Base-by-base conservation (phyloP, 2,113 vertebrate genomes). In the Nansenia antarctica region DNA sequence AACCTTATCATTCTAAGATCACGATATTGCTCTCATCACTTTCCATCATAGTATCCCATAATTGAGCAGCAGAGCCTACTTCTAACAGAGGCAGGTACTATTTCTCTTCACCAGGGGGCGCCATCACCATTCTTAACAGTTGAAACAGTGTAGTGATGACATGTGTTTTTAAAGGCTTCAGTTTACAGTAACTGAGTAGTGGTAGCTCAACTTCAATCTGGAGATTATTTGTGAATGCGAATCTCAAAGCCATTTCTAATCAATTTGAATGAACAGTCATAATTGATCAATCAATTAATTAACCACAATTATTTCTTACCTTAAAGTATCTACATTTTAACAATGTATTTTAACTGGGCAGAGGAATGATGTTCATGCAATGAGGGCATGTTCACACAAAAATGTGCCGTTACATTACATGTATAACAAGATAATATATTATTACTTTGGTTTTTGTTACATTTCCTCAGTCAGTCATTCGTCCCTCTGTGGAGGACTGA, bases 61-160 rank as follows among this genome's bases (percentile, higher is more conserved):
- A 9, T 18, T 58, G 8, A 72, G 1, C 0, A 26, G 27, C 22
- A 49, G 14, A 3, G 6, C 14, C 4, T 26, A 35, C 45, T 12
- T 57, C 18, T 42, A 54, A 54, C 52, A 27, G 14, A 37, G 20
- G 7, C 24, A 55, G 11, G 24, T 53, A 31, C 9, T n/a, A 30
- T 63, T 67, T 53, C 78, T 52, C 62, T 69, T 20, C 87, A 78
- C 14, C n/a, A 85, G 83, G 35, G 75, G 85, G 74, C 53, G 54
- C 70, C 62, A 70, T 7, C 7, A 11, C 35, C 54, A 32, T 73
- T 70, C 35, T 61, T 67, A 42, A 0, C 55, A 3, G 8, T 18
- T 42, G 39, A 14, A 42, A 14, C 2, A 18, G 39, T 15, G 12
- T 42, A 42, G 11, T 14, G 39, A 42, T 15, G 18, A 42, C 12